Percentiles rank a stretch among this genome's conserved stretches.
Conservation (phyloP, 2,113 vertebrate species). For the Lagenorhynchus albirostris region DNA sequence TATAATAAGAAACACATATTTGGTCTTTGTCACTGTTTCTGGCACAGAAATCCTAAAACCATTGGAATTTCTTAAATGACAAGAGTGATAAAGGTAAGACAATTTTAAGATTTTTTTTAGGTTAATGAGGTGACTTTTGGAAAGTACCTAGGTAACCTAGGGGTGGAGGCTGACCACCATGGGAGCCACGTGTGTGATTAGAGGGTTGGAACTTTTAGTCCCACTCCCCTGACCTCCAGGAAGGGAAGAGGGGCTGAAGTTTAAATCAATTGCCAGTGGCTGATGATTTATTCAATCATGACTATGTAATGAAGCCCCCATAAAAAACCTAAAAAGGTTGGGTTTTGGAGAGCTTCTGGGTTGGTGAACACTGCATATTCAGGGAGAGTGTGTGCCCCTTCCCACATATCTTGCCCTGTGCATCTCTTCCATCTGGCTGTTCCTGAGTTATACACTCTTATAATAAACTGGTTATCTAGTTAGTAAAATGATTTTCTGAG, state of each 20-base stretch:
- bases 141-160: background rate
- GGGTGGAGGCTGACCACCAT: background rate
- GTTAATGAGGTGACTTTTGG: background rate
- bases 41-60: background rate
- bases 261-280: background rate
- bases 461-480: background rate
- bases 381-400: background rate
- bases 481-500: background rate
- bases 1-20: background rate
- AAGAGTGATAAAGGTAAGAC: background rate
- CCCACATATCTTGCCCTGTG: background rate
- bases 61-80: background rate
- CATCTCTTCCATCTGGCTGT: background rate
- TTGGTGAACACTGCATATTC: background rate
- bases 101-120: background rate
- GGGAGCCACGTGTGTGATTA: background rate
- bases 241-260: background rate
- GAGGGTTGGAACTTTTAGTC: background rate
- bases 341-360: background rate
- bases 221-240: background rate
- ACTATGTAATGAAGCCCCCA: background rate
- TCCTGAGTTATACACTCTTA: background rate
- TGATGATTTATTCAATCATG: background rate
- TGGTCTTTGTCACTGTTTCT: background rate
- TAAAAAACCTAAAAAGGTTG: background rate